These are phyloP conservation scores for Drosophila parabipectinata DNA, from an alignment of 1,140 invertebrate genomes.

Conservation along the genomic window DNA sequence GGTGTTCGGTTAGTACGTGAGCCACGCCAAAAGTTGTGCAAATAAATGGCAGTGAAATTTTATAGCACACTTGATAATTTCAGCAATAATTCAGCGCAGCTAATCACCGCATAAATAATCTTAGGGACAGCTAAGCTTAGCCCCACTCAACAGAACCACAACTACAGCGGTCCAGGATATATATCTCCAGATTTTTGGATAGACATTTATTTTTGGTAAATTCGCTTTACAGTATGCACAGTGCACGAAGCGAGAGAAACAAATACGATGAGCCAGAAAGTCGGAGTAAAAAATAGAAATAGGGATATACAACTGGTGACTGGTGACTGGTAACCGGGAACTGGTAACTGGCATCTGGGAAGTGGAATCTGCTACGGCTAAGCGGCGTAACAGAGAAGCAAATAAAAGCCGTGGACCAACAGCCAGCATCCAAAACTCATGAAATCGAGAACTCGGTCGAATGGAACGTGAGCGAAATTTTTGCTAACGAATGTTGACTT, in stretches of 20 bases:
- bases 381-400: slow-evolving; percentile 57
- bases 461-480: slow-evolving; percentile 77
- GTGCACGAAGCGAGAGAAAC: slow-evolving; percentile 39
- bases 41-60: slow-evolving; percentile 76
- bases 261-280: slow-evolving; percentile 19
- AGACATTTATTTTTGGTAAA: slow-evolving; percentile 20
- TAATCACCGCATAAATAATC: slow-evolving; percentile 83
- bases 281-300: slow-evolving; percentile 4
- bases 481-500: slow-evolving; percentile 79
- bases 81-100: slow-evolving; percentile 73
- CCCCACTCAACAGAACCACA: slow-evolving; percentile 18
- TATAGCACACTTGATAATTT: slow-evolving; percentile 82
- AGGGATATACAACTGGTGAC: not conserved
- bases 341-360: not conserved
- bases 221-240: slow-evolving; percentile 32
- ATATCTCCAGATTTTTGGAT: slow-evolving; percentile 34
- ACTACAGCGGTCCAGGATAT: slow-evolving; percentile 13
- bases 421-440: slow-evolving; percentile 56
- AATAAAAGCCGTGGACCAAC: slow-evolving; percentile 50
- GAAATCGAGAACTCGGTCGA: slow-evolving; percentile 70
- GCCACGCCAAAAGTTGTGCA: slow-evolving; percentile 64
- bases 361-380: slow-evolving; percentile 27
- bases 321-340: not conserved
- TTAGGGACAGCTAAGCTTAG: slow-evolving; percentile 57
- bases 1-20: slow-evolving; percentile 46